phyloP scores from a whole-genome alignment of 2,888 invertebrate genomes.

The Cylindroiulus punctatus region DNA sequence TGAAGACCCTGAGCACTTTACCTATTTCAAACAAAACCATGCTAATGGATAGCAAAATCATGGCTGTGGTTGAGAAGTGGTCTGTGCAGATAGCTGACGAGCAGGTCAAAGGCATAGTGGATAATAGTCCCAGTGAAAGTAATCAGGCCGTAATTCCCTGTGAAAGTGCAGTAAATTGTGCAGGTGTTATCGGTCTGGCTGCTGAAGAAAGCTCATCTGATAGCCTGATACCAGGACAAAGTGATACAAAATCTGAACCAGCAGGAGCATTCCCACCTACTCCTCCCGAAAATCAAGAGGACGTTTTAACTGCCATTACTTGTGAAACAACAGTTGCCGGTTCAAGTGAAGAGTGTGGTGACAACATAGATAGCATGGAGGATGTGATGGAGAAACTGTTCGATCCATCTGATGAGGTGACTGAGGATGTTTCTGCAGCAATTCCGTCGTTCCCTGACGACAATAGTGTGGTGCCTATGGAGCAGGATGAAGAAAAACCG shows the following conservation, averaged over 20 bases:
- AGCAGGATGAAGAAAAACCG: slow-evolving; percentile 19
- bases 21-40: slow-evolving; percentile 94
- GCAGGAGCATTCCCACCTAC: background rate
- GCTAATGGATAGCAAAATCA: slow-evolving; percentile 90
- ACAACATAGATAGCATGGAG: background rate
- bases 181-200: background rate
- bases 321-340: background rate
- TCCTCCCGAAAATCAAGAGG: background rate
- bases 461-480: background rate
- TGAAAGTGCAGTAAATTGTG: background rate
- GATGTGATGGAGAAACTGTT: background rate
- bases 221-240: slow-evolving; percentile 12
- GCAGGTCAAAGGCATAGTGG: background rate
- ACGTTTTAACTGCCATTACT: background rate
- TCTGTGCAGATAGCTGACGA: slow-evolving; percentile 64
- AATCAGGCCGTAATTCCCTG: background rate
- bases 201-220: slow-evolving; percentile 56
- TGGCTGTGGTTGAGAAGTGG: slow-evolving; percentile 87
- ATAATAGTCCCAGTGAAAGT: background rate
- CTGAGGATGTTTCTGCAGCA: background rate
- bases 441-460: background rate
- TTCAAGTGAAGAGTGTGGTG: background rate
- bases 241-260: background rate
- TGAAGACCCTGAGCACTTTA: slow-evolving; percentile 82
- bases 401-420: background rate